Conservation (phyloP, 2,113 vertebrate species). For the Opisthocomus hoazin region DNA sequence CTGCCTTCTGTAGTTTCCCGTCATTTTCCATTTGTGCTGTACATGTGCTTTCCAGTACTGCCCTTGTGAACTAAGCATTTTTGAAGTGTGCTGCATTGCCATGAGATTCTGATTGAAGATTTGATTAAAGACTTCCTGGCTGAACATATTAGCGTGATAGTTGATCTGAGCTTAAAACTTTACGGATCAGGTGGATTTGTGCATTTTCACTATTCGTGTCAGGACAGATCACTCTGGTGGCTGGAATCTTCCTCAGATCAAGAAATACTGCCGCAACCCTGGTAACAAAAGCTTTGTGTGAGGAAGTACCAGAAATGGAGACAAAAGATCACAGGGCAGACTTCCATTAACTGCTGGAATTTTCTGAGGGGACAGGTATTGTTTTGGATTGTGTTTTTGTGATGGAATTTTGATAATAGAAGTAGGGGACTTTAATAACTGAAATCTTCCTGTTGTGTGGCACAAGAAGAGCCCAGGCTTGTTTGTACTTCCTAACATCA, state of each 20-base stretch:
- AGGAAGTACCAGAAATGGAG: not conserved
- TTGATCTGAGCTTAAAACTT: not conserved
- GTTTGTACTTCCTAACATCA: not conserved
- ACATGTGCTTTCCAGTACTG: not conserved
- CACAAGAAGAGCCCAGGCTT: not conserved
- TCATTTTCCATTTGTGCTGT: not conserved
- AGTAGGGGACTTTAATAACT: not conserved
- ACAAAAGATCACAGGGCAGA: not conserved
- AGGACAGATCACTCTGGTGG: not conserved
- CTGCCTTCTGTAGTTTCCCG: not conserved
- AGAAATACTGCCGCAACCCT: not conserved
- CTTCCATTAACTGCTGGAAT: not conserved
- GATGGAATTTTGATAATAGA: not conserved
- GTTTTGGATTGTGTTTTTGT: not conserved
- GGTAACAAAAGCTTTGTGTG: not conserved
- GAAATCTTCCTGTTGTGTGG: not conserved
- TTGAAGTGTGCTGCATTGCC: not conserved
- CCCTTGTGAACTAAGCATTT: not conserved
- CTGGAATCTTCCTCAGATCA: not conserved
- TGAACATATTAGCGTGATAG: not conserved
- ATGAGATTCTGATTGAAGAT: not conserved
- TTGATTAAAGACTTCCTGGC: not conserved
- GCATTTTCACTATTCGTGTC: not conserved
- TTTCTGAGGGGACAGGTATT: not conserved
- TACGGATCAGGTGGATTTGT: not conserved